Evolutionary conservation across 2,888 invertebrate genomes (phyloP).

Genomic region (Tribolium freemani): DNA sequence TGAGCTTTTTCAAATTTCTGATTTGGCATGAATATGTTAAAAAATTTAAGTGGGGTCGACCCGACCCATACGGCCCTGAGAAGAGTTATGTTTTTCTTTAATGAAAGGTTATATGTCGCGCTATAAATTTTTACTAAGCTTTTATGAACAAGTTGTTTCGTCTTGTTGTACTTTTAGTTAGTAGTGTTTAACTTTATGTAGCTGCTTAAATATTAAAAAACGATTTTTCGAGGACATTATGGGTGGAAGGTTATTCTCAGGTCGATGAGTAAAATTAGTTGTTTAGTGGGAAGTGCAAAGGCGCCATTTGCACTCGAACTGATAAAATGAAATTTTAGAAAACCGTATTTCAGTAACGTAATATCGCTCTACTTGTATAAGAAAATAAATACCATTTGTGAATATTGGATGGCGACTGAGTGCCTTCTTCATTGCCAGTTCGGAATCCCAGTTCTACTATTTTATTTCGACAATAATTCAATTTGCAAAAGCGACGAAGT

Average conservation of each 20-base stretch:
- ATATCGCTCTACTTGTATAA: slow-evolving; percentile 52
- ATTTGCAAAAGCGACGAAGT: slow-evolving; percentile 57
- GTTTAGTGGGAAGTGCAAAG: neutral
- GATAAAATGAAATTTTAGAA: slow-evolving; percentile 47
- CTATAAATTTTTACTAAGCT: slow-evolving; percentile 31
- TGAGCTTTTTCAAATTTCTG: neutral
- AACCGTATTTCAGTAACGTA: slow-evolving; percentile 52
- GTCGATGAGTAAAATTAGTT: neutral
- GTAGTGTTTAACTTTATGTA: slow-evolving; percentile 4
- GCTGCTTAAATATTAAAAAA: slow-evolving; percentile 1
- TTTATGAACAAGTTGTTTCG: slow-evolving; percentile 29
- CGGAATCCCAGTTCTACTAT: slow-evolving; percentile 54
- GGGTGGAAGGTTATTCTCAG: neutral
- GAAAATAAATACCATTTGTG: slow-evolving; percentile 57
- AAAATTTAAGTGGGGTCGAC: neutral
- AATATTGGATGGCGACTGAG: slow-evolving; percentile 57
- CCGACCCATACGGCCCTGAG: slow-evolving; percentile 7
- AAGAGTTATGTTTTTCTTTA: slow-evolving; percentile 30
- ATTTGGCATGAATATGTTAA: too few relatives aligned
- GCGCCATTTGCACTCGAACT: slow-evolving; percentile 29
- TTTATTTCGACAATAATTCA: slow-evolving; percentile 57
- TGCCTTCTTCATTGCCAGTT: slow-evolving; percentile 55
- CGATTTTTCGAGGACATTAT: neutral
- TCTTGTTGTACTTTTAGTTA: slow-evolving; percentile 13
- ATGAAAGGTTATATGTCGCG: slow-evolving; percentile 32